Base-by-base conservation (phyloP, 2,888 invertebrate genomes). In the Caradrina kadenii region DNA sequence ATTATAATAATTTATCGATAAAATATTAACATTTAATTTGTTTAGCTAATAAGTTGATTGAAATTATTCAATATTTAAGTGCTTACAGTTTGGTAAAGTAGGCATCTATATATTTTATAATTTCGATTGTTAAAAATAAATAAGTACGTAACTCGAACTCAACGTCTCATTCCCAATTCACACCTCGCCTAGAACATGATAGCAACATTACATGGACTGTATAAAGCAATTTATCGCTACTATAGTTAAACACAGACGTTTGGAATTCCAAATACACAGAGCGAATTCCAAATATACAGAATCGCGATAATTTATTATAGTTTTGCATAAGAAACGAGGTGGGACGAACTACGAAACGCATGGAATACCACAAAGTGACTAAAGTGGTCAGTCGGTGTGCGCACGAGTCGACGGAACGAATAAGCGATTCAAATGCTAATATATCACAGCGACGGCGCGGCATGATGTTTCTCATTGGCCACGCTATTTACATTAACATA, bases 351-450 rank as follows among this genome's bases (percentile, higher is more conserved):
- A 87, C 84, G 87, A 89, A 92, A 93, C 91, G 92, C 91, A 89
- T 91, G 89, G 88, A 91, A 90, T 88, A 90, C 88, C 83, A 92
- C 91, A 68, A 72, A 72, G 68, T 73, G 67, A 73, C 60, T 90
- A 92, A 93, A 90, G 90, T 89, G 73, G 84, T 81, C 82, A 79
- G 67, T 76, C 63, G 76, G 83, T 80, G 80, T 81, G 79, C 82
- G 77, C 73, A n/a, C 54, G 72, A 71, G 79, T 86, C 87, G 87
- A 87, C 77, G 86, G 88, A 91, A 92, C 93, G 93, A 93, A 94
- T 93, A 93, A 94, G 89, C 94, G 93, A 92, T 95, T 94, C 93
- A 93, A 95, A 95, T 94, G 94, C 93, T 95, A 96, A 96, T 96
- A 95, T 95, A 95, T 96, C 95, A 95, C 95, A 87, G 91, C 68